Conservation (phyloP, 2,113 vertebrate genomes). For the Litocranius walleri region DNA sequence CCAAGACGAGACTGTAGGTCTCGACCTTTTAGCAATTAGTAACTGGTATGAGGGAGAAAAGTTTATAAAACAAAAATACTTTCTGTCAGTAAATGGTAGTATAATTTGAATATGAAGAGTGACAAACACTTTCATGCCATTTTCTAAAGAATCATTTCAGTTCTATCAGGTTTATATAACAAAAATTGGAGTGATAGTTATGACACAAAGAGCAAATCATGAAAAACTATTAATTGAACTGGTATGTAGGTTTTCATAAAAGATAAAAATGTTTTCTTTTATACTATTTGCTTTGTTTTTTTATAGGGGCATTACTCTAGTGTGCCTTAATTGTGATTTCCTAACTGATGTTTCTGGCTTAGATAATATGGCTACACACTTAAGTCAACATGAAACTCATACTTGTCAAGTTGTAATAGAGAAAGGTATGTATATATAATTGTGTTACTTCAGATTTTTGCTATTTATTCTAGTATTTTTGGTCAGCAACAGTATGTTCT, state of each 20-base stretch:
- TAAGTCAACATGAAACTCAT: slow-evolving; percentile 87
- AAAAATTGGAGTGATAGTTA: not conserved
- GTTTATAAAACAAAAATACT: slow-evolving; percentile 26
- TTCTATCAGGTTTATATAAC: slow-evolving; percentile 2
- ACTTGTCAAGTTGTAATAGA: slow-evolving; percentile 90
- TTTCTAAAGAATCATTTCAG: slow-evolving; percentile 32
- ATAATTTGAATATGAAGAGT: not conserved
- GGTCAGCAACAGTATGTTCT: slow-evolving; percentile 40
- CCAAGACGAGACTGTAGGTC: not conserved
- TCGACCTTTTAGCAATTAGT: not conserved
- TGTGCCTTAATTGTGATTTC: slow-evolving; percentile 95
- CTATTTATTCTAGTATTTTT: slow-evolving; percentile 51
- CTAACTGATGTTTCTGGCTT: slow-evolving; percentile 85
- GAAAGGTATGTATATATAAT: slow-evolving; percentile 82
- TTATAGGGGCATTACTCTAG: slow-evolving; percentile 87
- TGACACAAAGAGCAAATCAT: not conserved
- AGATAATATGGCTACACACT: slow-evolving; percentile 93
- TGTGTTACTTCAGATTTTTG: slow-evolving; percentile 6
- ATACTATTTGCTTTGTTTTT: slow-evolving; percentile 6
- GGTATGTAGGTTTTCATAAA: slow-evolving; percentile 36
- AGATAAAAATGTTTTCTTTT: slow-evolving; percentile 23
- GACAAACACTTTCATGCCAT: not conserved
- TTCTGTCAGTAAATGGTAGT: not conserved
- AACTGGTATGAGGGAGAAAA: not conserved
- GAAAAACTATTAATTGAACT: slow-evolving; percentile 24